Percentiles rank a stretch among this genome's conserved stretches.
Conservation (phyloP, 2,113 vertebrate species). For the Herpailurus yagouaroundi region DNA sequence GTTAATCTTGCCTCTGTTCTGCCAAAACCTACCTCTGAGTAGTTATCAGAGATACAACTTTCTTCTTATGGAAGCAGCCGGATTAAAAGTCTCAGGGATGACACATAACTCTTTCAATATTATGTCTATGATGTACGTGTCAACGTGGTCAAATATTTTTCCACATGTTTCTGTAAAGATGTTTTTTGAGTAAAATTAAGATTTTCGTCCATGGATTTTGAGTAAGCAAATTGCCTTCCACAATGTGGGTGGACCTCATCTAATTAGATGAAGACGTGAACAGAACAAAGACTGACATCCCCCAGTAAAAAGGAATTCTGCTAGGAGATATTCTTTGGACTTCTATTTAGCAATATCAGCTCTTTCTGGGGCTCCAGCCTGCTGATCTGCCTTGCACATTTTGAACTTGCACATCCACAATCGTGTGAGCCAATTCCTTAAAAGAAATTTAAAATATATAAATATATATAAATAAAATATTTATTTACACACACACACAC, state of each 20-base stretch:
- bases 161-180: background rate
- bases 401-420: background rate
- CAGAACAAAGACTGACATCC: background rate
- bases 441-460: background rate
- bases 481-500: background rate
- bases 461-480: background rate
- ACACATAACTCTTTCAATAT: background rate
- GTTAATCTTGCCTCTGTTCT: background rate
- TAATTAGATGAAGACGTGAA: background rate
- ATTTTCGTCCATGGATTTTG: background rate
- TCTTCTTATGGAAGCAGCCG: background rate
- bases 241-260: background rate
- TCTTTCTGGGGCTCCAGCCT: background rate
- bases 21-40: background rate
- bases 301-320: background rate
- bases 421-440: background rate
- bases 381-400: background rate
- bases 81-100: background rate
- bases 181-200: background rate
- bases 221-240: background rate
- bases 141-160: background rate
- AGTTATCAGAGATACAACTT: background rate
- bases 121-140: background rate
- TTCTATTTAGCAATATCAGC: background rate
- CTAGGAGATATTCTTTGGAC: background rate